A percentile compares a stretch with the other conserved stretches of the same genome.
phyloP scores from a whole-genome alignment of 2,888 invertebrate species.

The Dascillus cervinus region DNA sequence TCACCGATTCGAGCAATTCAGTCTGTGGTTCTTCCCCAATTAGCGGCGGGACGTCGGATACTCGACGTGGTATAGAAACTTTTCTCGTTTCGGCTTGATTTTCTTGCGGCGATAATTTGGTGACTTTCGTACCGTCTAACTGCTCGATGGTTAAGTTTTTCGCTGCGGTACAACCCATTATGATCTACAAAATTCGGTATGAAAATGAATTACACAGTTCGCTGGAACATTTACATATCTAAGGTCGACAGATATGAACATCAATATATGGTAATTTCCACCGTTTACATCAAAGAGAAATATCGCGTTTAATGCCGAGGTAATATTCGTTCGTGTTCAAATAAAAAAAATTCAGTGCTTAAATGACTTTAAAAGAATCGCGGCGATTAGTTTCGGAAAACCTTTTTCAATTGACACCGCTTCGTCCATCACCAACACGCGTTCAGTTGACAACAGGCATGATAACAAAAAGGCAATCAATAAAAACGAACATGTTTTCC shows the following conservation, averaged over 20 bases:
- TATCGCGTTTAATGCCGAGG: no score
- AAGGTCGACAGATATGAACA: conserved; percentile 6
- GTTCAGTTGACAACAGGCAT: no score
- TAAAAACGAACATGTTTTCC: no score
- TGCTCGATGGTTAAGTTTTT: conserved; percentile 36
- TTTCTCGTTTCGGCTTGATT: conserved; percentile 19
- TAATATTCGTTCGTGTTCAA: no score
- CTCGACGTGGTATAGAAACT: conserved; percentile 24
- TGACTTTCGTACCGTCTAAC: conserved; percentile 25
- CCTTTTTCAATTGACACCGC: no score
- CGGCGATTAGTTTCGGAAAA: no score
- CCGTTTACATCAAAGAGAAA: no score
- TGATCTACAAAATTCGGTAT: no score
- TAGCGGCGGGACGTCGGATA: conserved; percentile 28
- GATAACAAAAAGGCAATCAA: conserved; percentile 4
- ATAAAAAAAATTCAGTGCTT: no score
- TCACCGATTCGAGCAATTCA: conserved; percentile 29
- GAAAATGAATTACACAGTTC: no score
- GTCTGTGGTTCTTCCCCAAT: conserved; percentile 33
- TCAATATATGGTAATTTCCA: conserved; percentile 8
- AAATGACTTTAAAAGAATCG: no score
- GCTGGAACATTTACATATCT: conserved; percentile 10
- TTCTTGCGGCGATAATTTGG: conserved; percentile 18
- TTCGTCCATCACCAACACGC: no score
- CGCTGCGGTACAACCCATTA: conserved; percentile 38